These are phyloP conservation scores for Aepyceros melampus DNA, from an alignment of 2,113 vertebrate species.

Conservation along the genomic window DNA sequence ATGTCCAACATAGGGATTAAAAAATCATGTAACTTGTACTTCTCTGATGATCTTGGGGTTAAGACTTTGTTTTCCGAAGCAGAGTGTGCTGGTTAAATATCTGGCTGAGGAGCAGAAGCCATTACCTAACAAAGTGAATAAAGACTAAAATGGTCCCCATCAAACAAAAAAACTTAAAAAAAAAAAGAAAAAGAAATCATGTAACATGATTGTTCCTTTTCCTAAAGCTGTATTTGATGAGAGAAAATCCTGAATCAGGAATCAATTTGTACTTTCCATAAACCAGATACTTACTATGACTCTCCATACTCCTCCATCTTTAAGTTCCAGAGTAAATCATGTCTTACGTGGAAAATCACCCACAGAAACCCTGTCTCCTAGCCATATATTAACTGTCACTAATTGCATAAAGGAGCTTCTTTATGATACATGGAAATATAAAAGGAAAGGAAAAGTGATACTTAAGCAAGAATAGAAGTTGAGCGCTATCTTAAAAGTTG, in stretches of 20 bases:
- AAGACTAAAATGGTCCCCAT: neutral
- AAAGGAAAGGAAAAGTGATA: neutral
- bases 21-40: neutral
- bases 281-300: neutral
- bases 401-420: neutral
- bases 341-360: neutral
- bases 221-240: neutral
- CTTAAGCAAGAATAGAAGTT: neutral
- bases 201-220: neutral
- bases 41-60: neutral
- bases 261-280: neutral
- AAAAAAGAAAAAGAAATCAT: neutral
- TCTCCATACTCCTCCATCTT: neutral
- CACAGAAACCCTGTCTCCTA: neutral
- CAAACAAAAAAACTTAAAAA: neutral
- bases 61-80: neutral
- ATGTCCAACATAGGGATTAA: neutral
- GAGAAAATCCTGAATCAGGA: too few relatives aligned
- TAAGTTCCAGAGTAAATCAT: neutral
- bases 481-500: neutral
- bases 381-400: fast-evolving
- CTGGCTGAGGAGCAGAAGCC: neutral
- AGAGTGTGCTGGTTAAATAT: neutral
- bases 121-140: neutral
- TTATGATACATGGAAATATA: neutral